phyloP scores from a whole-genome alignment of 2,113 vertebrate genomes.

The Colossoma macropomum region DNA sequence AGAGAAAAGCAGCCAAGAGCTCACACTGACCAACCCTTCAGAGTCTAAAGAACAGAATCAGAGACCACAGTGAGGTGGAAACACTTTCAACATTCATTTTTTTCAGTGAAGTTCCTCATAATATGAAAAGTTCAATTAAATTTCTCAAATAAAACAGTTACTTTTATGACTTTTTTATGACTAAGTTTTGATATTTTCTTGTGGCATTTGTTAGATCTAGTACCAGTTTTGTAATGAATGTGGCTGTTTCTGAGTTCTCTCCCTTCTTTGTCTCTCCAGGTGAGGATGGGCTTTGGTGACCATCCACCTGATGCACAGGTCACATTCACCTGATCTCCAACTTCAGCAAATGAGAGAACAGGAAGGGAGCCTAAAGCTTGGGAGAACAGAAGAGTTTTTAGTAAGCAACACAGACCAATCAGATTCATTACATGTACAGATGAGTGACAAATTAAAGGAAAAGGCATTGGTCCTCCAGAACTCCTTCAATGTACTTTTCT shows the following conservation, averaged over 20 bases:
- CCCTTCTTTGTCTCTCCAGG: conserved; percentile 24
- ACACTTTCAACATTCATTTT: no score
- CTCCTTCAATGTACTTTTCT: no score
- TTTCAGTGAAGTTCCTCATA: no score
- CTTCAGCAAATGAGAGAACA: background rate
- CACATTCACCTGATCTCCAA: background rate
- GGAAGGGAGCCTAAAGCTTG: background rate
- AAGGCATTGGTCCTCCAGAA: no score
- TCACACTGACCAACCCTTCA: conserved; percentile 27
- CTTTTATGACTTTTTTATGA: no score
- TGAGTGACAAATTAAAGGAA: no score
- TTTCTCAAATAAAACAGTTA: no score
- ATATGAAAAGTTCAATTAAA: no score
- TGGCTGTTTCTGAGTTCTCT: background rate
- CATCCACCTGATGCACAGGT: background rate
- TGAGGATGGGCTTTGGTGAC: conserved; percentile 8
- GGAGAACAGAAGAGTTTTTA: background rate
- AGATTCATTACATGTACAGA: no score
- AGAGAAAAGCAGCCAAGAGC: conserved; percentile 14
- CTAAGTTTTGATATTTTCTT: no score
- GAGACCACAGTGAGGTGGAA: background rate
- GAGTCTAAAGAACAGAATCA: background rate
- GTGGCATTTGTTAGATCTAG: no score
- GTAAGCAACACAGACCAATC: no score
- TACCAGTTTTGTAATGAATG: background rate